Evolutionary conservation across 2,113 vertebrate genomes (phyloP).

Genomic region (Coracopsis vasa): DNA sequence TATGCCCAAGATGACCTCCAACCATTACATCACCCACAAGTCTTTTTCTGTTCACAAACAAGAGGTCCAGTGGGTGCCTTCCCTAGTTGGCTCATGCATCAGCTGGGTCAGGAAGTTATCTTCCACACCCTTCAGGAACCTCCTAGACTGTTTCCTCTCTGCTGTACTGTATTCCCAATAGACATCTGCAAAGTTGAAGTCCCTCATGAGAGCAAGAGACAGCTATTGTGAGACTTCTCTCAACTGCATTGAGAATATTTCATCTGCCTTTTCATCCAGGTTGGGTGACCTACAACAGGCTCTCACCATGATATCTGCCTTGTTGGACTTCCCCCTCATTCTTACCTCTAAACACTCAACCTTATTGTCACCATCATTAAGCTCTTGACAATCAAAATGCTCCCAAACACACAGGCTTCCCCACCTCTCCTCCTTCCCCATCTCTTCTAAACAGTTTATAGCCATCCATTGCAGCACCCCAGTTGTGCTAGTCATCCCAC

Average conservation of each 20-base stretch:
- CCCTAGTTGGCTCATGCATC: background rate
- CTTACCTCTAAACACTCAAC: background rate
- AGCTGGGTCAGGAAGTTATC: background rate
- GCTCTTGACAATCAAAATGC: background rate
- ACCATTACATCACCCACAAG: background rate
- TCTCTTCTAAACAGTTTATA: background rate
- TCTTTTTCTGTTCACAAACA: background rate
- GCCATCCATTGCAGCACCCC: background rate
- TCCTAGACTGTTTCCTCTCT: background rate
- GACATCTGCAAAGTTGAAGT: background rate
- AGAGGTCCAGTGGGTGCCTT: background rate
- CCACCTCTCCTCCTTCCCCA: background rate
- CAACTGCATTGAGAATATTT: background rate
- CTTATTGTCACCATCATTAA: background rate
- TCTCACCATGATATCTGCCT: background rate
- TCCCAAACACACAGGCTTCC: background rate
- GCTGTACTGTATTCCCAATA: background rate
- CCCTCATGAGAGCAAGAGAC: background rate
- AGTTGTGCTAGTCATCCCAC: background rate
- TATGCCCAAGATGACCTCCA: background rate
- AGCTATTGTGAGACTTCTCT: background rate
- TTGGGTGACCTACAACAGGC: background rate
- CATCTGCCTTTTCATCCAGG: background rate
- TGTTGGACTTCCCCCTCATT: background rate
- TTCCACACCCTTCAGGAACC: background rate